phyloP scores from a whole-genome alignment of 2,113 vertebrate genomes.

The Gobius niger region DNA sequence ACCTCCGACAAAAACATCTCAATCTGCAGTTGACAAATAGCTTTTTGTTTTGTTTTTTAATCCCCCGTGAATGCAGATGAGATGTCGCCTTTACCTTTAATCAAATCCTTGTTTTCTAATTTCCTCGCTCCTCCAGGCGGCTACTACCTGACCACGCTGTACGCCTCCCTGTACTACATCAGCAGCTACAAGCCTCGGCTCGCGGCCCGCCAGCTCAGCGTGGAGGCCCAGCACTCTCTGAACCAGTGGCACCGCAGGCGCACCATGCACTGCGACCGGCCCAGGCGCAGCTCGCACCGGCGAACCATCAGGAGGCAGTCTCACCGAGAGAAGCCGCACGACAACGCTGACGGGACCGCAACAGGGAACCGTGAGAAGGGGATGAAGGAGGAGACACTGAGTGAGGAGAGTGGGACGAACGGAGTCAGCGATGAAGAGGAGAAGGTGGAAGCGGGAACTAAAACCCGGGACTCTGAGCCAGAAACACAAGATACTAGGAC shows the following conservation, averaged over 20 bases:
- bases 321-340: background rate
- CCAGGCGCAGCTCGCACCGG: constrained; percentile 47
- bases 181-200: constrained; percentile 78
- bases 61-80: too few relatives aligned
- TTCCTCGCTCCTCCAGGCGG: constrained; percentile 73
- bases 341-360: background rate
- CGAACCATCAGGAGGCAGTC: constrained; percentile 61
- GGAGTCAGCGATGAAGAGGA: background rate
- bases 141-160: constrained; percentile 90
- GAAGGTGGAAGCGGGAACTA: background rate
- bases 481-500: background rate
- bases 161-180: constrained; percentile 87
- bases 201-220: constrained; percentile 79
- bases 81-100: too few relatives aligned
- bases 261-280: constrained; percentile 79
- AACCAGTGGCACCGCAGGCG: constrained; percentile 86
- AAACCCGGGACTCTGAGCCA: background rate
- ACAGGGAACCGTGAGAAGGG: constrained; percentile 2
- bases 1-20: too few relatives aligned
- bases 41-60: too few relatives aligned
- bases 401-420: background rate
- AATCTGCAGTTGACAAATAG: too few relatives aligned
- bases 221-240: constrained; percentile 82
- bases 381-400: background rate
- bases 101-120: background rate